Conservation (phyloP, 2,113 vertebrate species). For the Spea multiplicata region DNA sequence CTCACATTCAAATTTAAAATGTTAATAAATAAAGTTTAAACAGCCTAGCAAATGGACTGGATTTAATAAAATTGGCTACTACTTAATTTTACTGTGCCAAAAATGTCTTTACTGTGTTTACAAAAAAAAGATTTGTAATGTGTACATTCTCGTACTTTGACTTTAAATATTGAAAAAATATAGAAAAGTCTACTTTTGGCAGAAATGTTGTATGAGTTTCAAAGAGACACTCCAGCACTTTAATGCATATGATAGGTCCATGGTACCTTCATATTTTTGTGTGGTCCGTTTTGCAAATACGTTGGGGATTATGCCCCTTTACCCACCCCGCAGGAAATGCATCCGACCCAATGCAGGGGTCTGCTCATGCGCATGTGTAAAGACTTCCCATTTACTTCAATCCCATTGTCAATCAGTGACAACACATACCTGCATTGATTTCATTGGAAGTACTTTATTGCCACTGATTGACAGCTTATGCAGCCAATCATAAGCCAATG, state of each 20-base stretch:
- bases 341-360: no score
- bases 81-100: not conserved
- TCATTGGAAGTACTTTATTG: no score
- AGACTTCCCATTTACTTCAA: no score
- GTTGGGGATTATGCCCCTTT: conserved; percentile 50
- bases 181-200: conserved; percentile 80
- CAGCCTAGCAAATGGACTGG: not conserved
- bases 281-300: conserved; percentile 13
- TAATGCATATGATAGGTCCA: no score
- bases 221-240: not conserved
- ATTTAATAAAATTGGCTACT: not conserved
- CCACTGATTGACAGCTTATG: no score
- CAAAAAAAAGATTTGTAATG: not conserved
- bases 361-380: no score
- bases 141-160: conserved; percentile 58
- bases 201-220: conserved; percentile 80
- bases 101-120: not conserved
- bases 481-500: no score
- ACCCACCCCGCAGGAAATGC: no score
- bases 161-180: conserved; percentile 81
- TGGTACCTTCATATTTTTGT: no score
- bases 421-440: no score
- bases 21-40: not conserved
- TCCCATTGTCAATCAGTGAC: no score
- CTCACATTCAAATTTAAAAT: not conserved